These are phyloP conservation scores for Synergus itoensis DNA, from an alignment of 2,888 invertebrate genomes.

Conservation along the genomic window DNA sequence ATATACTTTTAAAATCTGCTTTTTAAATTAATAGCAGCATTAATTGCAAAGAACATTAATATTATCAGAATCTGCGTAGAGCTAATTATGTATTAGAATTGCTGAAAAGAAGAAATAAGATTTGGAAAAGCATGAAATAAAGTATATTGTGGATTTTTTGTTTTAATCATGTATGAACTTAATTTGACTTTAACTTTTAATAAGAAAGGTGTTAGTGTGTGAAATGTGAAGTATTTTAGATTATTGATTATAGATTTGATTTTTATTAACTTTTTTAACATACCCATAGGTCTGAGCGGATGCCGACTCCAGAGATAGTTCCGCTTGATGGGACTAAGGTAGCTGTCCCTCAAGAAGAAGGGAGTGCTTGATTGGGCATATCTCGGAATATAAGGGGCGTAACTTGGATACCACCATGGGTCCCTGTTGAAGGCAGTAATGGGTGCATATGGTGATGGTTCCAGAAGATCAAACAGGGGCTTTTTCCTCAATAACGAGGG, in stretches of 20 bases:
- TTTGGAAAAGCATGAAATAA: neutral
- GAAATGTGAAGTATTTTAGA: conserved; percentile 5
- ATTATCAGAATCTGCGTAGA: neutral
- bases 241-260: neutral
- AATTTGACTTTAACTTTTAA: neutral
- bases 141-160: neutral
- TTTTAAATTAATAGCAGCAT: conserved; percentile 14
- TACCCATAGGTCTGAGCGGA: conserved; percentile 94
- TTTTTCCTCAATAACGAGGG: conserved; percentile 78
- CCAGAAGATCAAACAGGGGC: conserved; percentile 84
- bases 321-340: conserved; percentile 94
- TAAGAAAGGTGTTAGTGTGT: neutral
- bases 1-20: conserved; percentile 12
- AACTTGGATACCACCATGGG: conserved; percentile 94
- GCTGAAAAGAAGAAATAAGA: neutral
- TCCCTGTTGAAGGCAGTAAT: conserved; percentile 90
- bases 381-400: conserved; percentile 85
- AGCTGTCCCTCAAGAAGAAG: conserved; percentile 91
- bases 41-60: conserved; percentile 2
- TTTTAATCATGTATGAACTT: neutral
- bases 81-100: conserved; percentile 10
- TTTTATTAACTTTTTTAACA: conserved; percentile 76
- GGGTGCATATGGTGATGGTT: conserved; percentile 88
- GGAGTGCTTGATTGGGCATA: conserved; percentile 85
- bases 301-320: conserved; percentile 95